A percentile compares a stretch with the other conserved stretches of the same genome.
Conservation (phyloP, 2,113 vertebrate species). For the Hippopotamus amphibius region DNA sequence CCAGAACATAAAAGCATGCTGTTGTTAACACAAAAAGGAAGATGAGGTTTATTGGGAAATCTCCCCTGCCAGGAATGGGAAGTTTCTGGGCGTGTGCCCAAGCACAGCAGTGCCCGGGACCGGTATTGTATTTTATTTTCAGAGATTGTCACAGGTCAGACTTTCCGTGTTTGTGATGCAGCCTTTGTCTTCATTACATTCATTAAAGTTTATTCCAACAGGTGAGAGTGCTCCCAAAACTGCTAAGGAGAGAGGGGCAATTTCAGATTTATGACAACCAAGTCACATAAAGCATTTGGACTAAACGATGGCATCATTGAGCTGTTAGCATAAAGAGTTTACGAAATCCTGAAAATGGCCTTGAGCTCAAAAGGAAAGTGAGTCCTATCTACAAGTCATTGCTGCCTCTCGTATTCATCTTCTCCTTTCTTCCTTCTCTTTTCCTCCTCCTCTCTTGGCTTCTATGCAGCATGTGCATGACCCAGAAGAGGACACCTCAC, state of each 20-base stretch:
- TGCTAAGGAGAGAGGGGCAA: not conserved
- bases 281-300: not conserved
- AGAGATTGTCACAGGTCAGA: not conserved
- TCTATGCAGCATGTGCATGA: not conserved
- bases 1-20: not conserved
- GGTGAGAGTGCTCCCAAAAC: not conserved
- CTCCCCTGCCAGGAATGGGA: conserved; percentile 24
- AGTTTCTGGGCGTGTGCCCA: not conserved
- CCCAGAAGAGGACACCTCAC: not conserved
- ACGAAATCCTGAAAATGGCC: conserved; percentile 11
- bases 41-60: conserved; percentile 28
- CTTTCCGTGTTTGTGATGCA: not conserved
- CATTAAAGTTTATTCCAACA: not conserved
- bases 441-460: not conserved
- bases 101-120: not conserved
- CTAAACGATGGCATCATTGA: conserved; percentile 52
- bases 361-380: not conserved
- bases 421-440: not conserved
- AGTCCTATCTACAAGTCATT: not conserved
- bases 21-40: conserved; percentile 36
- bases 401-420: not conserved
- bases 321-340: not conserved
- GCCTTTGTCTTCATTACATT: conserved; percentile 14
- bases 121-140: not conserved
- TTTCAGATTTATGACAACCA: conserved; percentile 11